Conservation (phyloP, 2,888 invertebrate species). For the Netelia inedita region DNA sequence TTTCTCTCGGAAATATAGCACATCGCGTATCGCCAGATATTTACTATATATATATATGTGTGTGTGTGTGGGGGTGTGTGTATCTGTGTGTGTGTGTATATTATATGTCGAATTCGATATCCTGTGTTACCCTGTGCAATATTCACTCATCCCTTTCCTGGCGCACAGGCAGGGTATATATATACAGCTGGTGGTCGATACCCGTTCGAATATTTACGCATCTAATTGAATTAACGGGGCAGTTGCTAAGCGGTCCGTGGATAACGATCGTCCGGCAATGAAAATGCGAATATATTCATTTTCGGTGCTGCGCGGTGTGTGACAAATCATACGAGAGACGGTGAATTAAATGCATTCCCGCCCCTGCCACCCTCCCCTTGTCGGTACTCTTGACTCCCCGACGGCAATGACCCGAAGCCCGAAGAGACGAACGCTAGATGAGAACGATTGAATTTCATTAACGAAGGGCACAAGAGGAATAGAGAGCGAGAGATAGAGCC, state of each 20-base stretch:
- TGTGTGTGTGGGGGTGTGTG: neutral
- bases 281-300: constrained; percentile 40
- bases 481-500: neutral
- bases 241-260: constrained; percentile 45
- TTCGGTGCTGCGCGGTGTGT: constrained; percentile 26
- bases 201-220: constrained; percentile 56
- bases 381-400: neutral
- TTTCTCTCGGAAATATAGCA: constrained; percentile 15
- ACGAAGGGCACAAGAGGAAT: neutral
- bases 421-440: neutral
- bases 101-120: constrained; percentile 29
- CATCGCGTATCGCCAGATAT: too few species aligned
- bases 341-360: constrained; percentile 45
- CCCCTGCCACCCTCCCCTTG: neutral
- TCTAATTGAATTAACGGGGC: constrained; percentile 49
- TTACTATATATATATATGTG: neutral
- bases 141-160: neutral
- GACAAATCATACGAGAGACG: constrained; percentile 52
- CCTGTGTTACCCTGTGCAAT: neutral
- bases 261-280: constrained; percentile 46
- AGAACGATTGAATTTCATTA: constrained; percentile 14
- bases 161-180: neutral
- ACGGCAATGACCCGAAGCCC: too few species aligned
- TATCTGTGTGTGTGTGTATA: neutral
- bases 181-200: neutral